Evolutionary conservation across 2,797 vertebrate species (phyloP), one percentile per base, ranked within the genome.

Genomic region (Brotula barbata): DNA sequence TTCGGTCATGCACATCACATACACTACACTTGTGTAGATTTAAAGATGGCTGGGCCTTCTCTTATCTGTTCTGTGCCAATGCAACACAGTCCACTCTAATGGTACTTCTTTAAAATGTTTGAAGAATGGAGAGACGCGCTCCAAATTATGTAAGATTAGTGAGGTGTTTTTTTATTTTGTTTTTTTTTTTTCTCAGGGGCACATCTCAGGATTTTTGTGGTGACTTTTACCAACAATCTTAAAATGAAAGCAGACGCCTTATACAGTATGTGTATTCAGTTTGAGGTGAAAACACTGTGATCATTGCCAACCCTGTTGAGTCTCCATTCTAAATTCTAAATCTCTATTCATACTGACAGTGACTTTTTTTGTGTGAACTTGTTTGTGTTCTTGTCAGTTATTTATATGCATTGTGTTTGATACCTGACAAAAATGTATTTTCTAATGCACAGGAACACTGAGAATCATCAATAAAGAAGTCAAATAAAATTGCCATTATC

Each of bases 31-130:
- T 46, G 33, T 46, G 5, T 69, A 60, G 20, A 40, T 72, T 71
- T 51, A 50, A 75, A 72, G 67, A 58, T 39, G 45, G 44, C 50
- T 78, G 64, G 48, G 9, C 55, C n/a, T 55, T 72, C 41, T 75
- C 31, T 44, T n/a, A 3, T 50, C 14, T 75, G 16, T 51, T 61
- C 20, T 77, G 34, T 66, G 45, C 49, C 52, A 66, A 48, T 61
- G n/a, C 58, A 70, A 56, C 36, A 11, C 28, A 34, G 20, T 49
- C 20, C 17, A 21, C 14, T 47, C 6, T 21, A 45, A 14, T 66
- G 64, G n/a, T n/a, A n/a, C n/a, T n/a, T n/a, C n/a, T n/a, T n/a
- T n/a, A n/a, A n/a, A n/a, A n/a, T n/a, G n/a, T n/a, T n/a, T n/a
- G n/a, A n/a, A n/a, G n/a, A n/a, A n/a, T n/a, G n/a, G n/a, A n/a